Conservation (phyloP, 2,888 invertebrate species). For the Scaptomyza polygonia region DNA sequence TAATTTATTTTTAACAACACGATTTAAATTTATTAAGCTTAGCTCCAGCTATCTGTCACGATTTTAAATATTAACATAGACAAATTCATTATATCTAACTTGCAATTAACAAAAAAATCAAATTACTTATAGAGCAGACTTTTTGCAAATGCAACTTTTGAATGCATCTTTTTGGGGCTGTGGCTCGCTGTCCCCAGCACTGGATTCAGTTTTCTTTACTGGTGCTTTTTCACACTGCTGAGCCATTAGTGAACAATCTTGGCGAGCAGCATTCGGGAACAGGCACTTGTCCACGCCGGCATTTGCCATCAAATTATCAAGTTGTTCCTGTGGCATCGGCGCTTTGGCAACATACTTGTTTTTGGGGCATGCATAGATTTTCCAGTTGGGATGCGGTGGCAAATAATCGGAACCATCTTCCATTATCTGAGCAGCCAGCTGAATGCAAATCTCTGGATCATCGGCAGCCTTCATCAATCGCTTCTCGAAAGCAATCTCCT, state of each 20-base stretch:
- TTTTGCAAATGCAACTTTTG: constrained; percentile 48
- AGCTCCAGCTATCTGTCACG: not conserved
- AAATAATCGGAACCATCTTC: constrained; percentile 72
- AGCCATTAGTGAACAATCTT: constrained; percentile 53
- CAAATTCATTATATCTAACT: not conserved
- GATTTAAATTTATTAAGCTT: not conserved
- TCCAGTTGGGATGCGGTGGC: constrained; percentile 81
- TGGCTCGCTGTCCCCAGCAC: constrained; percentile 2
- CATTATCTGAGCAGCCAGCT: constrained; percentile 70
- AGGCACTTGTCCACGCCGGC: constrained; percentile 51
- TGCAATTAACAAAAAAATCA: not conserved
- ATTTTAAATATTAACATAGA: not conserved
- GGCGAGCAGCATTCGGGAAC: constrained; percentile 47
- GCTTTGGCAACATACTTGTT: constrained; percentile 53
- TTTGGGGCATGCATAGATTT: constrained; percentile 60
- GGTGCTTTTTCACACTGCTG: constrained; percentile 1
- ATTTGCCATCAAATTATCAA: constrained; percentile 26
- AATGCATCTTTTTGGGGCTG: constrained; percentile 23
- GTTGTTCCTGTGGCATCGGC: constrained; percentile 35
- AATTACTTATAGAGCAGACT: not conserved
- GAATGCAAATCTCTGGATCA: constrained; percentile 69
- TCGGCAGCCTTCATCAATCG: constrained; percentile 67
- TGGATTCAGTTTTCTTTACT: not conserved
- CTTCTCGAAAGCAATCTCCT: constrained; percentile 66
- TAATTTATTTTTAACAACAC: not conserved